Evolutionary conservation across 2,113 vertebrate genomes (phyloP).

Genomic region (Amphiprion percula): DNA sequence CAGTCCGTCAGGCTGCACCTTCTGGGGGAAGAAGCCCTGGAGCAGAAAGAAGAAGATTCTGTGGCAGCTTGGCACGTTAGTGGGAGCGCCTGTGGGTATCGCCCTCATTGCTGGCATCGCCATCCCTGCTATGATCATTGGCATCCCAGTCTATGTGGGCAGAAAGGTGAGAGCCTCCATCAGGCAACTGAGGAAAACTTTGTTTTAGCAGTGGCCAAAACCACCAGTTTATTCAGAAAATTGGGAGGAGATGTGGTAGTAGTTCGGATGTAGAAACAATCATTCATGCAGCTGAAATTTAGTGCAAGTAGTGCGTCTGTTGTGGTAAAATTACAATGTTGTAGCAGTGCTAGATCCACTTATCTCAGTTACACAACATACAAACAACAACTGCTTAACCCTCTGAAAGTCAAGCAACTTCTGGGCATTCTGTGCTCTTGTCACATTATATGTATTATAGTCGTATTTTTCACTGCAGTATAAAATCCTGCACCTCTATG

Average conservation of each 20-base stretch:
- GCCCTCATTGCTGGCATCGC: slow-evolving; percentile 99
- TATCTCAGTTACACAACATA: not conserved
- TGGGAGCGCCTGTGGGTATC: slow-evolving; percentile 98
- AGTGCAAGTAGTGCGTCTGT: too few species aligned
- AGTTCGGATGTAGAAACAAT: too few species aligned
- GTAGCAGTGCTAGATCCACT: too few species aligned
- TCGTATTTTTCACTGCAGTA: too few species aligned
- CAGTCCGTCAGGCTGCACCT: slow-evolving; percentile 98
- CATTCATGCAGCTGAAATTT: too few species aligned
- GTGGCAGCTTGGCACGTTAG: slow-evolving; percentile 97
- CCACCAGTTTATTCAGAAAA: not conserved
- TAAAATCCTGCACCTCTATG: too few species aligned
- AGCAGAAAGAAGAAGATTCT: slow-evolving; percentile 99
- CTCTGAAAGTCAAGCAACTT: too few species aligned
- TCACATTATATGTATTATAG: too few species aligned
- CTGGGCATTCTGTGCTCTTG: too few species aligned
- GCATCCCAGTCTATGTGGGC: slow-evolving; percentile 98
- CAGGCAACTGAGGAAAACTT: too few species aligned
- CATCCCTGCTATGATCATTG: slow-evolving; percentile 98
- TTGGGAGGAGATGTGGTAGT: too few species aligned
- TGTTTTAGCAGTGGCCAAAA: not conserved
- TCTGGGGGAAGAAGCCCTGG: slow-evolving; percentile 99
- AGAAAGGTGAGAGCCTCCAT: slow-evolving; percentile 88
- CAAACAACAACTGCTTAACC: not conserved
- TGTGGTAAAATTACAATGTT: too few species aligned